Percentiles rank a stretch among this genome's conserved stretches.
Conservation (phyloP, 2,888 invertebrate species). For the Drosophila algonquin region DNA sequence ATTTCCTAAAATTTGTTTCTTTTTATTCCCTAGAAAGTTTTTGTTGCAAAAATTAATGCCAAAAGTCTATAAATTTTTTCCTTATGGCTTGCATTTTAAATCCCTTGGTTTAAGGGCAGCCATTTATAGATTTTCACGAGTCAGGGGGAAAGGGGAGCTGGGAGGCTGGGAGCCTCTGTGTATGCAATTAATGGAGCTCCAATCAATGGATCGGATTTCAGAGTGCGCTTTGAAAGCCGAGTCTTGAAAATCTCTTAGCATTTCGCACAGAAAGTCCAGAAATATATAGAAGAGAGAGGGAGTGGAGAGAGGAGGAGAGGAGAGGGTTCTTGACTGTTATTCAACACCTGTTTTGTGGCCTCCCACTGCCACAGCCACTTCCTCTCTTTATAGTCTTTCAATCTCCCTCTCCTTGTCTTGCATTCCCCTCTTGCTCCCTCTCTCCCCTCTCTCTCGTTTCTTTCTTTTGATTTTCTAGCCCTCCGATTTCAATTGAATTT, state of each 20-base stretch:
- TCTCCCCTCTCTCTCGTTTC: not conserved
- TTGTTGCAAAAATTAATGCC: not conserved
- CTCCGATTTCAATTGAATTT: constrained; percentile 35
- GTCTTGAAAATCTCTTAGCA: constrained; percentile 12
- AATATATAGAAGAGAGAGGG: constrained; percentile 6
- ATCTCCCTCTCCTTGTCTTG: not conserved
- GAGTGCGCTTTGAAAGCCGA: constrained; percentile 6
- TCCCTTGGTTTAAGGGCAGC: constrained; percentile 1
- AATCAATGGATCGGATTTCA: constrained; percentile 1
- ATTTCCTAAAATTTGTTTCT: not conserved
- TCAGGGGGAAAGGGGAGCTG: too few relatives aligned
- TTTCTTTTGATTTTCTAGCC: constrained; percentile 9
- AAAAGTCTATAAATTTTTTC: not conserved
- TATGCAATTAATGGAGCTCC: constrained; percentile 54
- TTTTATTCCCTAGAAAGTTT: not conserved
- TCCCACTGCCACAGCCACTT: too few relatives aligned
- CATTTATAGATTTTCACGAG: constrained; percentile 42
- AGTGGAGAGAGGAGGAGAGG: not conserved
- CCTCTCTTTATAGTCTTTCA: not conserved
- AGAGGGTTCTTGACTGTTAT: not conserved
- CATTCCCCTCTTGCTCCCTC: not conserved
- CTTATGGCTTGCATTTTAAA: constrained; percentile 28
- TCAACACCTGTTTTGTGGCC: constrained; percentile 28
- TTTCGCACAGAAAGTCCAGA: not conserved
- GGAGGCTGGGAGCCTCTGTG: constrained; percentile 39